Evolutionary conservation across 2,797 vertebrate species (phyloP).

Genomic region (Gymnodraco acuticeps): DNA sequence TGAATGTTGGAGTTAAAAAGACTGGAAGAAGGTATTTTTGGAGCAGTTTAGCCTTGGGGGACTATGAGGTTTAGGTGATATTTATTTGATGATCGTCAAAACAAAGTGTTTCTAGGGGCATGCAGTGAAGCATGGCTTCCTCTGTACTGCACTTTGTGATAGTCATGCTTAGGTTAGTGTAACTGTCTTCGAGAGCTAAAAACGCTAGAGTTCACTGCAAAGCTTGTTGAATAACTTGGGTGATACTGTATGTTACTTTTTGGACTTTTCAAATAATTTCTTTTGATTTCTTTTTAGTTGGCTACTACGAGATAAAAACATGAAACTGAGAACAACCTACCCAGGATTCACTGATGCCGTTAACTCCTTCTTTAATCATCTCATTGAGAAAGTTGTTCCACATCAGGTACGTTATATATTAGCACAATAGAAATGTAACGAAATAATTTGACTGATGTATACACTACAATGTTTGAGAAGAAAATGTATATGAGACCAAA

Average conservation of each 20-base stretch:
- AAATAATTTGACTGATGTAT: background rate
- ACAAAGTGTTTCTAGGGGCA: constrained; percentile 36
- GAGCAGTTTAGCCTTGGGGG: constrained; percentile 26
- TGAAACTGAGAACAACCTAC: constrained; percentile 90
- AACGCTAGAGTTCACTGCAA: background rate
- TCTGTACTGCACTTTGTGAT: constrained; percentile 28
- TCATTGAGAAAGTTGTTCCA: constrained; percentile 83
- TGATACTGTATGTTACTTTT: background rate
- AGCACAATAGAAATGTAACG: background rate
- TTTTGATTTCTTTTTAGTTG: constrained; percentile 76
- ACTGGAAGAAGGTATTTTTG: constrained; percentile 47
- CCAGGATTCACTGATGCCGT: constrained; percentile 87
- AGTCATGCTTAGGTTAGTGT: constrained; percentile 29
- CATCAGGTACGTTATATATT: constrained; percentile 84
- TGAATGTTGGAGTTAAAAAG: constrained; percentile 31
- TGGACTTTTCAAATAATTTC: constrained; percentile 2
- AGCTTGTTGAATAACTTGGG: background rate
- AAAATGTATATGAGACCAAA: background rate
- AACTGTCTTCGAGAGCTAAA: constrained; percentile 9
- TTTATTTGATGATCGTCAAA: constrained; percentile 65
- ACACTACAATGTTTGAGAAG: background rate
- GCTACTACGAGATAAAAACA: constrained; percentile 87
- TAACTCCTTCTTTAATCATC: constrained; percentile 87
- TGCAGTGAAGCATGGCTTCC: constrained; percentile 22
- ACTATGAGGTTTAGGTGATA: constrained; percentile 41